Percentiles rank a stretch among this genome's conserved stretches.
Conservation (phyloP, 2,888 invertebrate genomes). For the Polia nebulosa region DNA sequence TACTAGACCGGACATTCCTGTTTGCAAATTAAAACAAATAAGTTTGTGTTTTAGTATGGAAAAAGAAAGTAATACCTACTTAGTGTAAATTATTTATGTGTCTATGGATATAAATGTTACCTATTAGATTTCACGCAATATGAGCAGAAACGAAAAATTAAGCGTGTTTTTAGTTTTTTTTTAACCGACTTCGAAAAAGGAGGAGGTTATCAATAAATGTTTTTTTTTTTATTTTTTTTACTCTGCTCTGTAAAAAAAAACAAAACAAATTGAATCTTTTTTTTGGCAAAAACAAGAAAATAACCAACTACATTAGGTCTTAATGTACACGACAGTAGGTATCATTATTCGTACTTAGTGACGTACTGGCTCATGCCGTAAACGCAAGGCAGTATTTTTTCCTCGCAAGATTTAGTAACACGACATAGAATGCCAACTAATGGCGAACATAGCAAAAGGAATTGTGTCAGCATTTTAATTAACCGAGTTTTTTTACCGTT, state of each 20-base stretch:
- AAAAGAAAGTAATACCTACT: background rate
- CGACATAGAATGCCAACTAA: constrained; percentile 59
- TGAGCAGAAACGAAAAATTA: too few species aligned
- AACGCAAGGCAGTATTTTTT: constrained; percentile 55
- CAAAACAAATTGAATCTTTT: too few species aligned
- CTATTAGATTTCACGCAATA: background rate
- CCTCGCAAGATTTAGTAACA: constrained; percentile 60
- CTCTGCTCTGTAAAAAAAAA: too few species aligned
- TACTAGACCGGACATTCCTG: constrained; percentile 9
- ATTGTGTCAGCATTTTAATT: constrained; percentile 76
- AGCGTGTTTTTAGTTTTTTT: too few species aligned
- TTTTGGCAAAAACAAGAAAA: background rate
- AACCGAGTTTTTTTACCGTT: constrained; percentile 67
- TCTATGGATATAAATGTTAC: background rate
- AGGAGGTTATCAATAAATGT: too few species aligned
- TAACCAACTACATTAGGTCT: background rate
- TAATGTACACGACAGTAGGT: background rate
- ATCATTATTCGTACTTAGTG: constrained; percentile 9
- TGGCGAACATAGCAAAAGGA: constrained; percentile 63
- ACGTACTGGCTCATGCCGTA: constrained; percentile 10
- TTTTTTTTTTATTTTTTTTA: too few species aligned
- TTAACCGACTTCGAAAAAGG: background rate
- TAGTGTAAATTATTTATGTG: constrained; percentile 3
- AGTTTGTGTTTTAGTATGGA: background rate
- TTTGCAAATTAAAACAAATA: background rate